These are phyloP conservation scores for Turdus rufiventris DNA, from an alignment of 2,113 vertebrate species.

Conservation along the genomic window DNA sequence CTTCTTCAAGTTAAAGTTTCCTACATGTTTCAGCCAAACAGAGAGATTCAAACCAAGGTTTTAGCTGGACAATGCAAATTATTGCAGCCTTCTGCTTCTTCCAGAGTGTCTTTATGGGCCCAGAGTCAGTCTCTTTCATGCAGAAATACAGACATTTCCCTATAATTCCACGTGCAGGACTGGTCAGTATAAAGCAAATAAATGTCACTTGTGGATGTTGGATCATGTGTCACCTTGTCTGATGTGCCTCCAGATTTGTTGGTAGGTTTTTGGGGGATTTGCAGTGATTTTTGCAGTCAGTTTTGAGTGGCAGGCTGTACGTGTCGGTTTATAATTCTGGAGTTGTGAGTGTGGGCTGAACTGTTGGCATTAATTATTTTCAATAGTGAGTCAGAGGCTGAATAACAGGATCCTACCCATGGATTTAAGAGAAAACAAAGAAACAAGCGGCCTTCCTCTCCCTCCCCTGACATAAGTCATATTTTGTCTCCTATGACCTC, in stretches of 20 bases:
- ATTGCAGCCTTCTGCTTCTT: neutral
- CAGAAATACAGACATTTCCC: neutral
- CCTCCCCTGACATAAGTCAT: slow-evolving; percentile 35
- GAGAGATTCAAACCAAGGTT: neutral
- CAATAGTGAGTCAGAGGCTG: neutral
- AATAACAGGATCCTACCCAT: slow-evolving; percentile 14
- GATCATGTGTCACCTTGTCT: neutral
- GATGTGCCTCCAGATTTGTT: neutral
- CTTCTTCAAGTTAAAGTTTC: neutral
- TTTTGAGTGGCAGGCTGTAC: neutral
- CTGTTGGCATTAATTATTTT: slow-evolving; percentile 53
- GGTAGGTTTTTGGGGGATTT: neutral
- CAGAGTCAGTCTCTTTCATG: neutral
- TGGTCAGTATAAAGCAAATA: neutral
- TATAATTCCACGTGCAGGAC: fast-evolving
- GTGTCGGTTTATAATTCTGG: slow-evolving; percentile 20
- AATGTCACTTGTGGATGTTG: neutral
- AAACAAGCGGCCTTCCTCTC: slow-evolving; percentile 8
- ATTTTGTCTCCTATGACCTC: slow-evolving; percentile 53
- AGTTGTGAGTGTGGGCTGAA: slow-evolving; percentile 10
- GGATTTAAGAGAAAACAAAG: slow-evolving; percentile 32
- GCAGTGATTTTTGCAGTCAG: neutral
- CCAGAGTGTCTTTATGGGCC: neutral
- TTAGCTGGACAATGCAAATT: neutral
- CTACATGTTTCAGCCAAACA: neutral